These are phyloP conservation scores for Syritta pipiens DNA, from an alignment of 2,888 invertebrate species.

Conservation along the genomic window DNA sequence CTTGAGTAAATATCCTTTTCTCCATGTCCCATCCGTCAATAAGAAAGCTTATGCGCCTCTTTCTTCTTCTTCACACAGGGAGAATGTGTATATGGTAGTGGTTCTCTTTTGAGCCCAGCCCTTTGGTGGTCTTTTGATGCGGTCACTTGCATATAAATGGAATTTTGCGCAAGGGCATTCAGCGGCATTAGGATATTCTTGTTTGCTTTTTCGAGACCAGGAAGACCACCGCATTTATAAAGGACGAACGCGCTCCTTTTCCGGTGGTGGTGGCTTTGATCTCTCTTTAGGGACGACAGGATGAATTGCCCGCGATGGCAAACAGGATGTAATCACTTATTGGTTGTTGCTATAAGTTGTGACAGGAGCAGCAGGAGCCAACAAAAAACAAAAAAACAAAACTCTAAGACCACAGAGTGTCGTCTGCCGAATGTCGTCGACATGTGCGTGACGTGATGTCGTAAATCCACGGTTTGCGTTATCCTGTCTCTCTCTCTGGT, in stretches of 20 bases:
- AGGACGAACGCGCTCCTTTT: too few species aligned
- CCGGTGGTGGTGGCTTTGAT: neutral
- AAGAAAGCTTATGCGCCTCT: conserved; percentile 35
- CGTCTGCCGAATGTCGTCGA: conserved; percentile 29
- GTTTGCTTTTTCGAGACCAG: conserved; percentile 30
- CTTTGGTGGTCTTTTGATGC: conserved; percentile 55
- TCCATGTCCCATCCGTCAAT: conserved; percentile 40
- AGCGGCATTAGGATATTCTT: conserved; percentile 47
- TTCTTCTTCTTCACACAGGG: too few species aligned
- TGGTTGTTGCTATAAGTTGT: too few species aligned
- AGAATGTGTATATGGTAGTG: too few species aligned
- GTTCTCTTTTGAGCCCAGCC: neutral
- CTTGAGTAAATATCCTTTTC: conserved; percentile 44
- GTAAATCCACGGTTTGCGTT: conserved; percentile 29
- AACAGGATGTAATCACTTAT: conserved; percentile 62
- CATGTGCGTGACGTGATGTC: conserved; percentile 55
- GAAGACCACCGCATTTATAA: conserved; percentile 12
- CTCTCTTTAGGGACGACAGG: conserved; percentile 11
- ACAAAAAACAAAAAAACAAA: too few species aligned
- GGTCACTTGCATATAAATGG: conserved; percentile 65
- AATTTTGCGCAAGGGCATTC: conserved; percentile 50
- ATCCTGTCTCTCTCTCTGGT: neutral
- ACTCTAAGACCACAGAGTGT: neutral
- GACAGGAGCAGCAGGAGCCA: neutral
- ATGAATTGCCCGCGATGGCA: conserved; percentile 40